Conservation (phyloP, 2,113 vertebrate genomes). For the Chamaetylas fuelleborni region DNA sequence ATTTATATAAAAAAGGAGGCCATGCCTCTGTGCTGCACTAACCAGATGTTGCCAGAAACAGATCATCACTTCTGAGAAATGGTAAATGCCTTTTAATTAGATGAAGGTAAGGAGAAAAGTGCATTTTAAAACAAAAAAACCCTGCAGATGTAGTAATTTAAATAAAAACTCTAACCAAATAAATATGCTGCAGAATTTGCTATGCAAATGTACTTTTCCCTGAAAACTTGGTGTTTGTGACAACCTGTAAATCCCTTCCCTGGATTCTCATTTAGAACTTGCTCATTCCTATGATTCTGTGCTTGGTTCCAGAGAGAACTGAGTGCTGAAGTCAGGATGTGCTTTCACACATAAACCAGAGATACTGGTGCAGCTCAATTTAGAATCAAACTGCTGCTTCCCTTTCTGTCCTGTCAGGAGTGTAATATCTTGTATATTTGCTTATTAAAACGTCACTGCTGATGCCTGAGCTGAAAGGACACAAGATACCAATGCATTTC, state of each 20-base stretch:
- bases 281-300: background rate
- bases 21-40: background rate
- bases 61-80: constrained; percentile 31
- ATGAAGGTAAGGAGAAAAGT: constrained; percentile 47
- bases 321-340: background rate
- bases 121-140: background rate
- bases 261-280: background rate
- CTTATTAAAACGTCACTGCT: background rate
- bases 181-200: constrained; percentile 25
- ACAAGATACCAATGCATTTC: background rate
- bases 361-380: background rate
- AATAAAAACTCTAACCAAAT: background rate
- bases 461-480: background rate
- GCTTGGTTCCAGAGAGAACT: background rate
- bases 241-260: constrained; percentile 3
- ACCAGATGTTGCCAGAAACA: constrained; percentile 10
- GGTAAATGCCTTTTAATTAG: constrained; percentile 62
- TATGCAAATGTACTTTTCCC: constrained; percentile 49
- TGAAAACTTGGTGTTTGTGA: background rate
- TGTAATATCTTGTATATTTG: background rate
- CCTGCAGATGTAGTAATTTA: background rate
- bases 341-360: background rate
- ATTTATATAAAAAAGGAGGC: background rate
- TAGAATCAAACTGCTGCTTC: background rate
- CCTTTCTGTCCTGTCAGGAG: background rate